A percentile compares a stretch with the other conserved stretches of the same genome.
phyloP scores from a whole-genome alignment of 2,113 vertebrate species.

The Corvus hawaiiensis region DNA sequence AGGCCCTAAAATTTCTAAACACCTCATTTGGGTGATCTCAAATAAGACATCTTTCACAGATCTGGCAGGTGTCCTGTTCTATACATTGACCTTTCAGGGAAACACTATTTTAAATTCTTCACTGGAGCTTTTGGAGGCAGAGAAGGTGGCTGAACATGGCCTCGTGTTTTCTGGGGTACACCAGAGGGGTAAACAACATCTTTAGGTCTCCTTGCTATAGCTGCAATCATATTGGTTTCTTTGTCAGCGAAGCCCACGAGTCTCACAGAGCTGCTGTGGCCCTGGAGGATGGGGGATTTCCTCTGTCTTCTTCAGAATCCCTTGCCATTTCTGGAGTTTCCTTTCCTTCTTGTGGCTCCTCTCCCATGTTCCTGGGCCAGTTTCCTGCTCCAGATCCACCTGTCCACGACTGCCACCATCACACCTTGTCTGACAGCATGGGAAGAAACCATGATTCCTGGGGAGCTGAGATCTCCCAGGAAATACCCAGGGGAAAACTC shows the following conservation, averaged over 20 bases:
- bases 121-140: neutral
- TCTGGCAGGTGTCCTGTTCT: neutral
- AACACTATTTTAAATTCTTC: neutral
- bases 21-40: neutral
- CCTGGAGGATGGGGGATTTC: neutral
- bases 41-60: neutral
- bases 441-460: neutral
- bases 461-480: neutral
- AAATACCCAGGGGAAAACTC: neutral
- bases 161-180: neutral
- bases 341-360: neutral
- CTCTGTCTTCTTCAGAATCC: neutral
- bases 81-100: neutral
- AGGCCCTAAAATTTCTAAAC: neutral
- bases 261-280: neutral
- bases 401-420: fast-evolving
- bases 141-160: neutral
- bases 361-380: neutral
- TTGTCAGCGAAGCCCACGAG: neutral
- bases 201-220: neutral
- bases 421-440: neutral
- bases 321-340: neutral
- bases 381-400: neutral
- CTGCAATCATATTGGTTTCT: neutral
- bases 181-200: neutral